Base-by-base conservation (phyloP, 2,888 invertebrate species). In the Parascotia fuliginaria region DNA sequence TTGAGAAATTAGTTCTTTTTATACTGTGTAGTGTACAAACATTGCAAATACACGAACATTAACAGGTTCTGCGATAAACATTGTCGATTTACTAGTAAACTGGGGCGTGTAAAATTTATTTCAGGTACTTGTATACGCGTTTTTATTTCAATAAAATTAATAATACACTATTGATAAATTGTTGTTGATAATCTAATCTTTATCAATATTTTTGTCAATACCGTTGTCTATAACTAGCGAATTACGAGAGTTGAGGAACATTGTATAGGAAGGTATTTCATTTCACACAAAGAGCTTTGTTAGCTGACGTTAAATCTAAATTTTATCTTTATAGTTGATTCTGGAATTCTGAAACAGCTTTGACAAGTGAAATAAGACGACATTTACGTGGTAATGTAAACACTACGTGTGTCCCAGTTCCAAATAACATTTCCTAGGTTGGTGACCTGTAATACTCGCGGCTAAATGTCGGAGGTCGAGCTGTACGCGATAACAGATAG, bases 391-490 rank as follows among this genome's bases (percentile, higher is more conserved):
- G 33, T 52, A 60, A 54, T 39, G 60, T 56, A 57, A 66, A 44
- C 47, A 53, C 47, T 54, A 45, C 59, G 56, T 68, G 70, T 72
- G 79, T 69, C 71, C 79, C 62, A 77, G 68, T 78, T 81, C 57
- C 66, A 74, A 79, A 73, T 73, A 77, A 74, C 77, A 75, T 77
- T 81, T 76, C 72, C 76, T 75, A 79, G 79, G 78, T 81, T 75
- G 70, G 69, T 74, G 73, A 73, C 72, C 74, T 71, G 69, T 72
- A 77, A 71, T 76, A 65, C 65, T 65, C 65, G 69, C 70, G 69
- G 54, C 49, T 49, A 82, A 87, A 87, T 87, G 87, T 75, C 82
- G 85, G 54, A 75, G 86, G 84, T 85, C 81, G 77, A 73, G 73
- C 56, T 61, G 58, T 61, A 62, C 47, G 44, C 67, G 81, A 81